Base-by-base conservation (phyloP, 1,140 invertebrate genomes). In the Galleria mellonella region DNA sequence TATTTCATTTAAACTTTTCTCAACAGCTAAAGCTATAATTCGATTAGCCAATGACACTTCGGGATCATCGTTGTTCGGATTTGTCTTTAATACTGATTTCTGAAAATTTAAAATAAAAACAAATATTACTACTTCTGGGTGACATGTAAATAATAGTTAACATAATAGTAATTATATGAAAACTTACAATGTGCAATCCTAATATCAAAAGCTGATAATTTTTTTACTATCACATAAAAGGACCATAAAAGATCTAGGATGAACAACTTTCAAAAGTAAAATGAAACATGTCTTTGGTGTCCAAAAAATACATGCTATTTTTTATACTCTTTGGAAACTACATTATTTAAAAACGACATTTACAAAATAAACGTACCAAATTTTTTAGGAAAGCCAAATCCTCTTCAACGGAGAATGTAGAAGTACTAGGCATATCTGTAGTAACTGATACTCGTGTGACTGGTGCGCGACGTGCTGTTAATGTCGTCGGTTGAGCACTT, bases 401-500 rank as follows among this genome's bases (percentile, higher is more conserved):
- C 50, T 88, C 87, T 69, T 78, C 68, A 42, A 87, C 83, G 2
- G 87, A 87, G 63, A 78, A 87, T n/a, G 85, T 87, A 4, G 82
- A 84, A 7, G 72, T 75, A 54, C 72, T 79, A 11, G 82, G 77
- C n/a, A 72, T 66, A 57, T 85, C 76, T 40, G 83, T 84, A 15
- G 82, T 67, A 15, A 45, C 31, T 3, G 50, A 76, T 9, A 69
- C 42, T 51, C 45, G 57, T 28, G 61, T 37, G 36, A 40, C 28
- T 33, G 59, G 50, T 28, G 51, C 53, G 10, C 45, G 51, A 40
- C 64, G 54, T 10, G 46, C 51, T 4, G 55, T 35, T n/a, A 55
- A 54, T 15, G 71, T 53, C 9, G 47, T 43, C 9, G 50, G 45
- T 15, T 32, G 11, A 38, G 44, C 46, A 28, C 44, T 54, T 36